A percentile compares a stretch with the other conserved stretches of the same genome.
Evolutionary conservation across 2,797 vertebrate genomes (phyloP).

Genomic region (Sebastes iracundus): DNA sequence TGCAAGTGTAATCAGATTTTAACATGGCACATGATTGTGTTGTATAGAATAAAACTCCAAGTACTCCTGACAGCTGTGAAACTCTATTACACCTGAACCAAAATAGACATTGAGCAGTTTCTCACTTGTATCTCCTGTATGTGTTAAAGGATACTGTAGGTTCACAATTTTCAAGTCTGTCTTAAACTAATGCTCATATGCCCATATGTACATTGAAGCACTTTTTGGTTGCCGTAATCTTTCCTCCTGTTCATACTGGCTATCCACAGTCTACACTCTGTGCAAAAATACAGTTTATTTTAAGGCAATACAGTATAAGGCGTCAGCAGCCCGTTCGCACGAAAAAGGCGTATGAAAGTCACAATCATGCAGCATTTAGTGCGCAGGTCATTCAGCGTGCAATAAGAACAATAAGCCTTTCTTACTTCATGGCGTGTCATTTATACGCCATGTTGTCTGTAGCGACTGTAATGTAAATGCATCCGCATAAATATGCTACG

Average conservation of each 20-base stretch:
- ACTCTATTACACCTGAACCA: neutral
- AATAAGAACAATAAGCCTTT: no score
- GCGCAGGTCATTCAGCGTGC: no score
- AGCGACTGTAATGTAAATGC: no score
- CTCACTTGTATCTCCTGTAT: neutral
- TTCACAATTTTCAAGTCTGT: neutral
- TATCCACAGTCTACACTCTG: neutral
- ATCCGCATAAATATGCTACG: no score
- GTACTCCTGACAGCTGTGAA: conserved; percentile 6
- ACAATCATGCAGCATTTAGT: neutral
- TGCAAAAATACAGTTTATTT: neutral
- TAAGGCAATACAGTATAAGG: no score
- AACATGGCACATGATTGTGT: conserved; percentile 11
- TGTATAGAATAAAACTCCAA: conserved; percentile 13
- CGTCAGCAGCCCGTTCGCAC: neutral
- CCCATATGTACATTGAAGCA: neutral
- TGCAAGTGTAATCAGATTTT: conserved; percentile 26
- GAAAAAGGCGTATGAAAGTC: neutral
- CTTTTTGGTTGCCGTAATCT: neutral
- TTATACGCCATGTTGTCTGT: no score
- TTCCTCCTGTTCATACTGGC: neutral
- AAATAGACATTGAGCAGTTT: neutral
- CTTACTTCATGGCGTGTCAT: no score
- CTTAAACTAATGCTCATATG: neutral
- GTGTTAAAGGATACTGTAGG: neutral